These are phyloP conservation scores for Chelon labrosus DNA, from an alignment of 2,797 vertebrate genomes.

Conservation along the genomic window DNA sequence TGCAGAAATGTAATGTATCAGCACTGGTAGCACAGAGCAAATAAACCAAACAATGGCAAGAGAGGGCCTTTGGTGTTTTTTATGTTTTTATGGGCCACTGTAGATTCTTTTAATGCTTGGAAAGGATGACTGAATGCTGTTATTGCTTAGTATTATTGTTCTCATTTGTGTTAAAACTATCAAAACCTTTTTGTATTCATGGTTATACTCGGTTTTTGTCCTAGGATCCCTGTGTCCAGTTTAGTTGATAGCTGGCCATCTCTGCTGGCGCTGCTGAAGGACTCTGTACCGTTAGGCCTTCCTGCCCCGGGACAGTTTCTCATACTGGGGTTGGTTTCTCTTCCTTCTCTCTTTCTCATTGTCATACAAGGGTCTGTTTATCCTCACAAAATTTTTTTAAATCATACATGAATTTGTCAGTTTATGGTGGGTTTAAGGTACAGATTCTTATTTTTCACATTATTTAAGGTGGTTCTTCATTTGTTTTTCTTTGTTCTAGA, in stretches of 20 bases:
- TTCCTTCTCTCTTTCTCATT: constrained; percentile 1
- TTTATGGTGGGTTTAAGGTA: not conserved
- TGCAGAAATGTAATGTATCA: too few relatives aligned
- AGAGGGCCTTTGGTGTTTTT: too few relatives aligned
- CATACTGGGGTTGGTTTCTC: constrained; percentile 90
- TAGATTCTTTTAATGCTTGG: too few relatives aligned
- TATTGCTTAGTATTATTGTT: not conserved
- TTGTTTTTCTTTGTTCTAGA: constrained; percentile 72
- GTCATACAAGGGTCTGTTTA: not conserved
- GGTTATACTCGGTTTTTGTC: not conserved
- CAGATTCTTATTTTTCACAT: not conserved
- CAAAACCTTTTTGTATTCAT: not conserved
- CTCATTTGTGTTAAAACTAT: not conserved
- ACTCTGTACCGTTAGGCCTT: constrained; percentile 94
- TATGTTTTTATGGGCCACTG: too few relatives aligned
- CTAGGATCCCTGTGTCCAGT: constrained; percentile 94
- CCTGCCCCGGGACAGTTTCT: constrained; percentile 98
- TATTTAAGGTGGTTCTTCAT: not conserved
- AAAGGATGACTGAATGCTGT: not conserved
- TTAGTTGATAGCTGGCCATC: constrained; percentile 98
- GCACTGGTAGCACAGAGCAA: too few relatives aligned
- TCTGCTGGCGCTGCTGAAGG: constrained; percentile 93
- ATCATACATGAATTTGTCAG: not conserved
- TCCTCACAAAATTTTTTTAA: not conserved
- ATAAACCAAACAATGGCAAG: too few relatives aligned